Evolutionary conservation across 2,113 vertebrate species (phyloP).

Genomic region (Machaerirhynchus nigripectus): DNA sequence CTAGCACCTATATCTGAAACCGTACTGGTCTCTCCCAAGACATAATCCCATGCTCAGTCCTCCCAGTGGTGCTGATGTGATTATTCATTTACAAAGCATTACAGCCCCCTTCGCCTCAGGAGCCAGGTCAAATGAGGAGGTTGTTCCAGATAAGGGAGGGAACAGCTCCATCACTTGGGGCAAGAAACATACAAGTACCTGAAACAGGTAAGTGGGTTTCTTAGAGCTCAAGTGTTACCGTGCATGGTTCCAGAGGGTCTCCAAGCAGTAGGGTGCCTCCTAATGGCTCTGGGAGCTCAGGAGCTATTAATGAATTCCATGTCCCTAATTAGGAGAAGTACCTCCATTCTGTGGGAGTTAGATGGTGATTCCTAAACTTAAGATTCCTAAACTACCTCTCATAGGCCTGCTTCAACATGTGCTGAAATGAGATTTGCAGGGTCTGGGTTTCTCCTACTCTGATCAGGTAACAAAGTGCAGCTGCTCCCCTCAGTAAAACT

Average conservation of each 20-base stretch:
- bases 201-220: neutral
- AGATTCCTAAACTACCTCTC: neutral
- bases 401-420: neutral
- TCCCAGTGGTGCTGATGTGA: neutral
- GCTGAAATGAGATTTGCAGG: neutral
- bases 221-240: neutral
- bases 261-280: neutral
- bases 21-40: too few species aligned
- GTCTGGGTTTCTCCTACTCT: neutral
- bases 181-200: neutral
- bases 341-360: neutral
- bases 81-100: neutral
- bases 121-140: neutral
- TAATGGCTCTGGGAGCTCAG: neutral
- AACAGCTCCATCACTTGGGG: neutral
- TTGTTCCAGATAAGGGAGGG: neutral
- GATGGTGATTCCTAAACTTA: neutral
- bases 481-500: neutral
- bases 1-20: neutral
- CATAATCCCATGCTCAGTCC: neutral
- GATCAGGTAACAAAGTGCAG: neutral
- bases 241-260: neutral
- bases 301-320: neutral
- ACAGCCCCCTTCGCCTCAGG: neutral
- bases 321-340: neutral